A percentile compares a stretch with the other conserved stretches of the same genome.
phyloP scores from a whole-genome alignment of 1,140 invertebrate genomes.

The Aporrectodea caliginosa region DNA sequence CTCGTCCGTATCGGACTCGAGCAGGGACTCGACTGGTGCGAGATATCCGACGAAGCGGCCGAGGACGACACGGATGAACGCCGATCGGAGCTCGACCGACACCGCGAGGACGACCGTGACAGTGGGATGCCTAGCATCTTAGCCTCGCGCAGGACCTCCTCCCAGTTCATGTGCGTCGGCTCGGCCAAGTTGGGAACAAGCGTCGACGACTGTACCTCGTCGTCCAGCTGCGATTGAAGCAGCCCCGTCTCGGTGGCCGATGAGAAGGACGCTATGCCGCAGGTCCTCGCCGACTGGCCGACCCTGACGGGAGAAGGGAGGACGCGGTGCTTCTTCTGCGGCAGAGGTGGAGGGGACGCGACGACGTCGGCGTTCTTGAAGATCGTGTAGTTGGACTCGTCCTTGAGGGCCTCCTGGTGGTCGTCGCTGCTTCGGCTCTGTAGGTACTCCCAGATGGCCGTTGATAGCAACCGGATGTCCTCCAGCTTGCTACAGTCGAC shows the following conservation, averaged over 20 bases:
- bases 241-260: neutral
- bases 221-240: neutral
- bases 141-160: conserved; percentile 31
- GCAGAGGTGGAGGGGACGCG: neutral
- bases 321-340: neutral
- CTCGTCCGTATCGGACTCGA: neutral
- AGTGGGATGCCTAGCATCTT: conserved; percentile 28
- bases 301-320: neutral
- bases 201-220: neutral
- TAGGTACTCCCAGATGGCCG: neutral
- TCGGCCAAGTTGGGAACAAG: neutral
- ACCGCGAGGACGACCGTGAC: neutral
- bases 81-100: neutral
- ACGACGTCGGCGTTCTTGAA: neutral
- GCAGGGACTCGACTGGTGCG: neutral
- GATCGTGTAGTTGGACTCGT: neutral
- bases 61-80: neutral
- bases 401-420: neutral
- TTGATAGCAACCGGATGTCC: neutral
- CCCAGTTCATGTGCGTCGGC: conserved; percentile 33
- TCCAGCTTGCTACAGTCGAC: neutral
- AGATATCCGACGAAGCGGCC: neutral
- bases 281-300: neutral
- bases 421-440: neutral
- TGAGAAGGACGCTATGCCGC: no score